These are phyloP conservation scores for Romanogobio albipinnatus DNA, from an alignment of 2,113 vertebrate species.

Conservation along the genomic window DNA sequence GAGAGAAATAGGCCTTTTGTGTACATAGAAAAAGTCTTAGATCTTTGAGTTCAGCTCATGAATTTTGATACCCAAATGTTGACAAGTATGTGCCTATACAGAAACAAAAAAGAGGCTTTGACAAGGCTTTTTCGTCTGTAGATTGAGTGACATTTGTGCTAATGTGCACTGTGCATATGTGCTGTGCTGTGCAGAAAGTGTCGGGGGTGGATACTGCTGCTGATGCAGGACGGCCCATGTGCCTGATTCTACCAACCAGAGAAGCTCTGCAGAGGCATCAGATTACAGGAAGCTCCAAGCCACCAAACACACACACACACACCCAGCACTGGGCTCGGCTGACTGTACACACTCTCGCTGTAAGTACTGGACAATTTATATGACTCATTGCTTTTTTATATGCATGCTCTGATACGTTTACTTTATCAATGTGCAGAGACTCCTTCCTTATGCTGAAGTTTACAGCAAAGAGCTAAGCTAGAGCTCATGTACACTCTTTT, in stretches of 20 bases:
- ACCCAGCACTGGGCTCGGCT: background rate
- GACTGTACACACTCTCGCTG: background rate
- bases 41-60: too few species aligned
- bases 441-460: background rate
- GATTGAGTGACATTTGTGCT: constrained; percentile 23
- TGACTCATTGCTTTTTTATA: background rate
- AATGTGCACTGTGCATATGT: background rate
- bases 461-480: background rate
- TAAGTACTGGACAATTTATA: constrained; percentile 13
- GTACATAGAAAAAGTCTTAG: too few species aligned
- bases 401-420: background rate
- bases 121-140: background rate
- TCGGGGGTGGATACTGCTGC: background rate
- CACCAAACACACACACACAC: background rate
- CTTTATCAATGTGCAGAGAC: background rate
- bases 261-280: background rate
- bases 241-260: background rate
- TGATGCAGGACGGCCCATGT: background rate
- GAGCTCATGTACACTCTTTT: background rate
- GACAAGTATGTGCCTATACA: too few species aligned
- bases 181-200: constrained; percentile 14
- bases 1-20: too few species aligned
- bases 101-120: too few species aligned
- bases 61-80: too few species aligned
- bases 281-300: constrained; percentile 13